Evolutionary conservation across 2,888 invertebrate species (phyloP).

Genomic region (Drosophila antonietae): DNA sequence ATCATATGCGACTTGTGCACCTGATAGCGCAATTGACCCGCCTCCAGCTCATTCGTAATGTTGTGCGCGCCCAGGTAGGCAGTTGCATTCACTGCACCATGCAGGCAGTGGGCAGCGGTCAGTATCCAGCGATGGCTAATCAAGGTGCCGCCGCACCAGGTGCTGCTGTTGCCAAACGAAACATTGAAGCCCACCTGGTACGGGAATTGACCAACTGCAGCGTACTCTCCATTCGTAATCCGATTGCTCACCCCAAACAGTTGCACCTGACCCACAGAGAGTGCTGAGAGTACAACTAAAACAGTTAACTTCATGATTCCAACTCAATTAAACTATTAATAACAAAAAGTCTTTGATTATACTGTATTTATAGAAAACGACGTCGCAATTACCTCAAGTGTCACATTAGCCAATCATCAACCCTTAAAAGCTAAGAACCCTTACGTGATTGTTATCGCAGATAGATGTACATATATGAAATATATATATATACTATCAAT

Average conservation of each 20-base stretch:
- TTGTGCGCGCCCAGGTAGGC: constrained; percentile 61
- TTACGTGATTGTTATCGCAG: not conserved
- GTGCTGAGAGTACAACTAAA: not conserved
- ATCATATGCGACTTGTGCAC: constrained; percentile 34
- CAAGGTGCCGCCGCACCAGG: constrained; percentile 76
- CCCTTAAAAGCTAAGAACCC: constrained; percentile 4
- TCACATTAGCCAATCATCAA: constrained; percentile 12
- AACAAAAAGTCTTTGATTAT: not conserved
- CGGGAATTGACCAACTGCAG: constrained; percentile 57
- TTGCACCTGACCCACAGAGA: not conserved
- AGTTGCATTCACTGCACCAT: constrained; percentile 35
- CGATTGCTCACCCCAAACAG: not conserved
- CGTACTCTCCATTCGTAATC: constrained; percentile 63
- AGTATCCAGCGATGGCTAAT: constrained; percentile 69
- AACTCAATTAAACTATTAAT: constrained; percentile 1
- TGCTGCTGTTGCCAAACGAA: constrained; percentile 22
- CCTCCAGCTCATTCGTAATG: constrained; percentile 30
- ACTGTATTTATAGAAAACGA: not conserved
- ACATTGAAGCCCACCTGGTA: constrained; percentile 71
- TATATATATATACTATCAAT: not conserved
- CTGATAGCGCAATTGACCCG: constrained; percentile 26
- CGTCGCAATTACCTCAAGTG: constrained; percentile 19
- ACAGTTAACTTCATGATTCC: constrained; percentile 22
- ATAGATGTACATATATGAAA: not conserved
- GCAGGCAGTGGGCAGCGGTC: constrained; percentile 77